Conservation (phyloP, 1,140 invertebrate genomes). For the Solenopsis invicta region DNA sequence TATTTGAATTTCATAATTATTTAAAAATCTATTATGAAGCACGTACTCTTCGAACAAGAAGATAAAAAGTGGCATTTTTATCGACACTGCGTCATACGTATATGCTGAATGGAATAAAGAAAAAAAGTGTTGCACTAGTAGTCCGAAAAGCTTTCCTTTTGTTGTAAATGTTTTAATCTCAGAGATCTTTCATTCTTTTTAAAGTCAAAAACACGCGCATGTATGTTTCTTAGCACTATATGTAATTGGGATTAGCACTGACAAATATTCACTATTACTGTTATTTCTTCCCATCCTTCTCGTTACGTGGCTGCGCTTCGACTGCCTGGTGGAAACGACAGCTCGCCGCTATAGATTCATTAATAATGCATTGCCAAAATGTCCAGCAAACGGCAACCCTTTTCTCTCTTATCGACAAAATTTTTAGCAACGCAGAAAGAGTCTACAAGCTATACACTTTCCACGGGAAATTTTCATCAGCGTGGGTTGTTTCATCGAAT, state of each 20-base stretch:
- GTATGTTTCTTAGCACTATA: neutral
- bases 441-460: neutral
- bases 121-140: too few relatives aligned
- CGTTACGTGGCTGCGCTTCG: neutral
- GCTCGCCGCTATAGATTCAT: neutral
- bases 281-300: neutral
- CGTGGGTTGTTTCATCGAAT: neutral
- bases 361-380: neutral
- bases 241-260: too few relatives aligned
- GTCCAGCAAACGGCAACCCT: neutral
- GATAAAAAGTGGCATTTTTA: neutral
- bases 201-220: too few relatives aligned
- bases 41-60: neutral
- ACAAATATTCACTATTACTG: neutral
- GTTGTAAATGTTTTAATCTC: too few relatives aligned
- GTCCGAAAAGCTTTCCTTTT: too few relatives aligned
- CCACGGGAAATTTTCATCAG: neutral
- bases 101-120: too few relatives aligned
- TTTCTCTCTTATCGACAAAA: neutral
- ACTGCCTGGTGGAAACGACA: slow-evolving; percentile 1
- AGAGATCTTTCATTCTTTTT: too few relatives aligned
- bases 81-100: neutral
- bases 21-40: neutral
- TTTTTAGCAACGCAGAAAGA: neutral
- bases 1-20: slow-evolving; percentile 3